A percentile compares a stretch with the other conserved stretches of the same genome.
phyloP scores from a whole-genome alignment of 2,888 invertebrate genomes.

The Apantesis nais region DNA sequence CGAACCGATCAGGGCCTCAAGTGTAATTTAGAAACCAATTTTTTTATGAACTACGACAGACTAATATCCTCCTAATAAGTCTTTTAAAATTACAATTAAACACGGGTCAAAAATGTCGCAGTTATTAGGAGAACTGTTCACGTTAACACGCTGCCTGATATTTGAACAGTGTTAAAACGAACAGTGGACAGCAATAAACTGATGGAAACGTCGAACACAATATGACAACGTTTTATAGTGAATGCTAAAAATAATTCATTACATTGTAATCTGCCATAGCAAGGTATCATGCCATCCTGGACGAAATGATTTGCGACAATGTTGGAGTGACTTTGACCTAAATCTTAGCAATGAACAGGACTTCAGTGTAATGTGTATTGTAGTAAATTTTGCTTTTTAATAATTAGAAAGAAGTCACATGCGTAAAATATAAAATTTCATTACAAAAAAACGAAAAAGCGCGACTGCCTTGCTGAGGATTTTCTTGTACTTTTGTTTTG shows the following conservation, averaged over 20 bases:
- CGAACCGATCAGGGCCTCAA: too few relatives aligned
- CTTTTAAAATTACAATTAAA: not conserved
- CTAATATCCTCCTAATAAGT: not conserved
- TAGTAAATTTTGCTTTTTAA: too few relatives aligned
- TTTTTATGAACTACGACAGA: not conserved
- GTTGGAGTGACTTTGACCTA: not conserved
- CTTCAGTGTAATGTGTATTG: not conserved
- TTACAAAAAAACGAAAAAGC: too few relatives aligned
- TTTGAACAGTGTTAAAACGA: not conserved
- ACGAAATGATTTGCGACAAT: not conserved
- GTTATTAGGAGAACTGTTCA: not conserved
- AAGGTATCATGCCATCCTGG: not conserved
- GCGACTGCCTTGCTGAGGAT: too few relatives aligned
- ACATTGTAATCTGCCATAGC: not conserved
- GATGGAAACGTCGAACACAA: not conserved
- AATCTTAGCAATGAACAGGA: not conserved
- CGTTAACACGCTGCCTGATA: not conserved
- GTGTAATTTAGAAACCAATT: too few relatives aligned
- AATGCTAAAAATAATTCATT: not conserved
- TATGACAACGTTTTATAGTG: not conserved
- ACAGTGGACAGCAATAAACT: too few relatives aligned
- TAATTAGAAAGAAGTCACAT: not conserved
- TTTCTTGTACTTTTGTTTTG: too few relatives aligned
- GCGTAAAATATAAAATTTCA: not conserved
- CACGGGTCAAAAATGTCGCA: not conserved